Conservation (phyloP, 2,888 invertebrate species). For the Drosophila subsilvestris region DNA sequence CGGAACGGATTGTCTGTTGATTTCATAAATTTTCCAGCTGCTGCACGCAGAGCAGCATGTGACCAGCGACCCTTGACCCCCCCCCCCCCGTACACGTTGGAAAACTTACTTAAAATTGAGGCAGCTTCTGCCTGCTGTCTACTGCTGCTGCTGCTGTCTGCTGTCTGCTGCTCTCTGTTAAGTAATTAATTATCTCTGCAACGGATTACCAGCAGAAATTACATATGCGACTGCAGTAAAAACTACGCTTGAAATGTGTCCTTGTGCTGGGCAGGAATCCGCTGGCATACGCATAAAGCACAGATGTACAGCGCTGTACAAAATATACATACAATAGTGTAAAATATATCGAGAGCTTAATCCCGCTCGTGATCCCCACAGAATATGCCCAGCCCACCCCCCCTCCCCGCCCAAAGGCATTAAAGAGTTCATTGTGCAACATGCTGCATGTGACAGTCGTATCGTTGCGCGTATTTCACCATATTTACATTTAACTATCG, state of each 20-base stretch:
- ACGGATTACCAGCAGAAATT: conserved; percentile 47
- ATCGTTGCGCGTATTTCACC: neutral
- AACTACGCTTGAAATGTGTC: conserved; percentile 25
- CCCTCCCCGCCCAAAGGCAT: conserved; percentile 21
- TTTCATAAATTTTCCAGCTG: neutral
- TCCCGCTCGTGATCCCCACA: conserved; percentile 27
- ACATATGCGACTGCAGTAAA: conserved; percentile 27
- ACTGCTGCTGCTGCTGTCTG: neutral
- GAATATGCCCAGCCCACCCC: no score
- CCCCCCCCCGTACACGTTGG: neutral
- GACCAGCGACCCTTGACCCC: no score
- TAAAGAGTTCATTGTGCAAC: conserved; percentile 31
- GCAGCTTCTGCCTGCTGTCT: neutral
- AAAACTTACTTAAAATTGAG: conserved; percentile 34
- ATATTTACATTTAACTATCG: conserved; percentile 5
- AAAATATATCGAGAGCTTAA: conserved; percentile 45
- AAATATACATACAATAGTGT: conserved; percentile 11
- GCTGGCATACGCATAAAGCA: conserved; percentile 3
- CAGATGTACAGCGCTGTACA: neutral
- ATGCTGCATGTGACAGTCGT: neutral
- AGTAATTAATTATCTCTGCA: conserved; percentile 55
- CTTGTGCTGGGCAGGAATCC: conserved; percentile 17
- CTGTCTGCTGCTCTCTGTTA: conserved; percentile 32
- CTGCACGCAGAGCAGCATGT: neutral
- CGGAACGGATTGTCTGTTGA: neutral